Percentiles rank a stretch among this genome's conserved stretches.
Conservation (phyloP, 2,888 invertebrate genomes). For the Cantharis nigra region DNA sequence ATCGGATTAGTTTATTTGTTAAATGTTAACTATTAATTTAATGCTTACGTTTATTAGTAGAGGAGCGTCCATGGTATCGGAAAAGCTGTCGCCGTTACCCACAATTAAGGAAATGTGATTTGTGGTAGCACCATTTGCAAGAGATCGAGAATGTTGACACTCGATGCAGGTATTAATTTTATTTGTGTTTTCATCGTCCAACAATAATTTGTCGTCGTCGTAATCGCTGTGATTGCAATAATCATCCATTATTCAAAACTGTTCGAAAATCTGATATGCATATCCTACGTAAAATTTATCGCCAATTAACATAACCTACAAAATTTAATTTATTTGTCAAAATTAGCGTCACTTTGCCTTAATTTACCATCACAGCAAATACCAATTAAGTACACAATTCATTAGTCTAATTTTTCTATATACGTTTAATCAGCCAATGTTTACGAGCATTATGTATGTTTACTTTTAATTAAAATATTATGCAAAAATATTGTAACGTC, state of each 20-base stretch:
- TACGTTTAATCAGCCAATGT: background rate
- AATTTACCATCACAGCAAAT: background rate
- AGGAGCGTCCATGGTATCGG: constrained; percentile 46
- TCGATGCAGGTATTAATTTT: constrained; percentile 32
- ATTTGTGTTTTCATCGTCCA: constrained; percentile 50
- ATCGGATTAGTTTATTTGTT: background rate
- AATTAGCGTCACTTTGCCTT: background rate
- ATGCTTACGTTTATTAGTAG: constrained; percentile 47
- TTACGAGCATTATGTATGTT: background rate
- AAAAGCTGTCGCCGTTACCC: constrained; percentile 18
- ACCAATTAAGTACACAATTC: background rate
- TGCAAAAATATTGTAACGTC: background rate
- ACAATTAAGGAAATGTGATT: constrained; percentile 9
- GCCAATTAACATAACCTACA: background rate
- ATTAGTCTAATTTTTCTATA: background rate
- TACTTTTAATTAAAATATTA: background rate
- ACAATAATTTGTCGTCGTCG: constrained; percentile 48
- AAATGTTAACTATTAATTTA: background rate
- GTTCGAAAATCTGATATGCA: background rate
- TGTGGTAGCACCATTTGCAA: constrained; percentile 13
- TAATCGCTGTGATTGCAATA: constrained; percentile 40
- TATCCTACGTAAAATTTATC: background rate
- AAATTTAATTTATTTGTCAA: background rate
- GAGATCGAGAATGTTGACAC: constrained; percentile 26
- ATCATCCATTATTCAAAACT: constrained; percentile 29